These are phyloP conservation scores for Acanthisitta chloris DNA, from an alignment of 2,113 vertebrate species.

Conservation along the genomic window DNA sequence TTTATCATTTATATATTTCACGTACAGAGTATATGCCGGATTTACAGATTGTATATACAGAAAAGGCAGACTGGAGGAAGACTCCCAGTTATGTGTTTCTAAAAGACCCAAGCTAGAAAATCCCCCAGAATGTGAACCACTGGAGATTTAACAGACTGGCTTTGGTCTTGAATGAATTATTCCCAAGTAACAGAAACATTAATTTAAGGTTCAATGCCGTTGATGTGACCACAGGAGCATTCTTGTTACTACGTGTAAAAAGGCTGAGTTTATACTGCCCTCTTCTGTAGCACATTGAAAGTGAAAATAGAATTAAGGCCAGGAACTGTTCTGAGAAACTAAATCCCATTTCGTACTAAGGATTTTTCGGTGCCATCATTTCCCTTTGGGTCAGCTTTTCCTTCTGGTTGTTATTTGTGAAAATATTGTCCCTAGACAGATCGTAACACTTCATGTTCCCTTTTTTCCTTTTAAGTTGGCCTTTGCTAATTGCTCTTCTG, in stretches of 20 bases:
- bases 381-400: not conserved
- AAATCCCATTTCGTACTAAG: not conserved
- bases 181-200: not conserved
- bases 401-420: not conserved
- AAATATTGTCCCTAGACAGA: slow-evolving; percentile 20
- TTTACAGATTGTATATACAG: not conserved
- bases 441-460: not conserved
- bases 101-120: not conserved
- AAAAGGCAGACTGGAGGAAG: not conserved
- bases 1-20: not conserved
- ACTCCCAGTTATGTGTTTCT: not conserved
- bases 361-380: not conserved
- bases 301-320: not conserved
- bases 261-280: slow-evolving; percentile 15
- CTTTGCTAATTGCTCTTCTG: slow-evolving; percentile 62
- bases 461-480: slow-evolving; percentile 37
- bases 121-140: not conserved
- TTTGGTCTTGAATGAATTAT: not conserved
- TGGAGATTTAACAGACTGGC: not conserved
- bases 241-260: not conserved
- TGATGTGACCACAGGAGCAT: not conserved
- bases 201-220: not conserved
- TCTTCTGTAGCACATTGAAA: slow-evolving; percentile 27
- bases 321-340: not conserved
- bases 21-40: not conserved